These are phyloP conservation scores for Arbacia lixula DNA, from an alignment of 53 echinoderm and acorn worm species.

Conservation along the genomic window DNA sequence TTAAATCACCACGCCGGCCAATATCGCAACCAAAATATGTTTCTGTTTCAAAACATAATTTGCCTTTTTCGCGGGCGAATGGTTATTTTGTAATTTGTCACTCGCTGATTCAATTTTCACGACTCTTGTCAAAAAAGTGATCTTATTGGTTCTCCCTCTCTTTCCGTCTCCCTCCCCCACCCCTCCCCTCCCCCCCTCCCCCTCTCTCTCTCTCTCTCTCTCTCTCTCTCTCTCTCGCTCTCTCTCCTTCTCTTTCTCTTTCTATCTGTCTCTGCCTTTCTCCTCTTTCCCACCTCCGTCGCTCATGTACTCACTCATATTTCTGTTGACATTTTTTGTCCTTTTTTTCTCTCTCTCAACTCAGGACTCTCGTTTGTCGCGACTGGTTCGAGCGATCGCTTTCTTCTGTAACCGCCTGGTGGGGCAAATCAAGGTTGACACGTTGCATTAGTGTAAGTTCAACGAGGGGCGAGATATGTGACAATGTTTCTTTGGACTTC, in stretches of 20 bases:
- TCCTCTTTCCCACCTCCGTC: neutral
- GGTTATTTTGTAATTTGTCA: constrained; percentile 62
- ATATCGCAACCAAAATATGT: constrained; percentile 52
- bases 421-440: constrained; percentile 45
- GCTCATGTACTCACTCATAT: neutral
- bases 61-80: constrained; percentile 37
- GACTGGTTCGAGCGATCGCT: constrained; percentile 12
- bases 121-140: constrained; percentile 46
- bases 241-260: constrained; percentile 31
- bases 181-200: neutral
- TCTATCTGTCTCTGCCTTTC: constrained; percentile 7
- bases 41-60: constrained; percentile 61
- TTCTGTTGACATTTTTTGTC: too few species aligned
- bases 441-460: constrained; percentile 39
- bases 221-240: too few species aligned
- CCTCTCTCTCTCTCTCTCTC: neutral
- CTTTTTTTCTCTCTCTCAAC: neutral
- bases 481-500: constrained; percentile 27
- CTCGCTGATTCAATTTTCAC: constrained; percentile 37
- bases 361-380: neutral
- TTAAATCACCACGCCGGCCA: constrained; percentile 33
- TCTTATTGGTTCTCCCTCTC: neutral
- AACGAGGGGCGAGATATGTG: constrained; percentile 36
- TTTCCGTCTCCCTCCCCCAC: neutral
- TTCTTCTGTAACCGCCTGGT: constrained; percentile 31